Evolutionary conservation across 2,888 invertebrate genomes (phyloP), one percentile per base, ranked within the genome.

Genomic region (Lacanobia wlatinum): DNA sequence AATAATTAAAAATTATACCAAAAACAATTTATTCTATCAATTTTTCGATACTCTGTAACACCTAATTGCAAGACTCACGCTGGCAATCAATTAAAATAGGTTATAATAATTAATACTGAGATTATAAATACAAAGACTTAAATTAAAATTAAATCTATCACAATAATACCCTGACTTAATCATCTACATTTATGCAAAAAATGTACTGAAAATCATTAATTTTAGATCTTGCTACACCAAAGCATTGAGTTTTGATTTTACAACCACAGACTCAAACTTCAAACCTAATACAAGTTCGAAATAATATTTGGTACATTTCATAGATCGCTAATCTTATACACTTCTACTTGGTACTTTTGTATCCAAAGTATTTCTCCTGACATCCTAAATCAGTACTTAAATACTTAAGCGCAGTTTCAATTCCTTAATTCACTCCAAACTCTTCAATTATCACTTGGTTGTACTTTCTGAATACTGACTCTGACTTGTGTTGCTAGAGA

Each of bases 401-500:
- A n/a, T 12, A 48, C 28, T 23, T 34, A 34, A 62, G 61, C 46
- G 53, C 38, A 23, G 34, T 50, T 43, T 28, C 7, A 58, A 28
- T 16, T 12, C 16, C 48, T 21, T 58, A 7, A 61, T 50, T 55
- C 46, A 59, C 16, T 63, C 23, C 63, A 46, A 40, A 23, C 14
- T 48, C 10, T 63, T 48, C 34, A 38, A 62, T 7, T 28, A 70
- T 43, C 62, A 87, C 61, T 84, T 71, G 8, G 59, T 84, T 9
- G 84, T 78, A 34, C 82, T 80, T 73, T 92, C 91, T 0, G 91
- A 88, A 55, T 75, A 66, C 34, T 80, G 80, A 46, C 66, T 79
- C 14, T 80, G 68, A n/a, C 40, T 80, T 7, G 85, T 74, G 79
- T 88, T 92, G 66, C 88, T 91, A 2, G 90, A 77, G 62, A 94